A percentile compares a stretch with the other conserved stretches of the same genome.
Evolutionary conservation across 1,140 invertebrate species (phyloP).

Genomic region (Solen grandis): DNA sequence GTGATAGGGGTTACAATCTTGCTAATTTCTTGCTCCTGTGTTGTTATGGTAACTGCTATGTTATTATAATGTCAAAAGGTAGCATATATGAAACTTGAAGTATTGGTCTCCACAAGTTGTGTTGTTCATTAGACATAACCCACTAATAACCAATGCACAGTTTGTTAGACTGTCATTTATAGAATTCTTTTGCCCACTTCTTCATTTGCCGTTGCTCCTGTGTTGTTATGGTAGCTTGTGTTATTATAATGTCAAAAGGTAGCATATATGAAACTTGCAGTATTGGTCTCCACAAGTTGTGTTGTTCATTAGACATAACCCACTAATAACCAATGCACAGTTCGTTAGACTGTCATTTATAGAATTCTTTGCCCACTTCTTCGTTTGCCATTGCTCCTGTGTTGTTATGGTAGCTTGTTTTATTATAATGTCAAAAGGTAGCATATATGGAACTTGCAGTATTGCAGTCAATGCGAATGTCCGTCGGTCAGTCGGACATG

Average conservation of each 20-base stretch:
- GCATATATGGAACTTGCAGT: too few species aligned
- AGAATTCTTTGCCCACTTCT: neutral
- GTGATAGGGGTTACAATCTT: too few species aligned
- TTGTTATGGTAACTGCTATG: conserved; percentile 2
- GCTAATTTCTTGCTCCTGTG: conserved; percentile 8
- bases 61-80: conserved; percentile 15
- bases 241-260: neutral
- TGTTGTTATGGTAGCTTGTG: conserved; percentile 7
- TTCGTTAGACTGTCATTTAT: too few species aligned
- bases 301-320: neutral
- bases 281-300: conserved; percentile 4
- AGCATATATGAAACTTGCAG: conserved; percentile 1
- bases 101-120: conserved; percentile 1
- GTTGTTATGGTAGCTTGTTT: conserved; percentile 6
- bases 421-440: conserved; percentile 14
- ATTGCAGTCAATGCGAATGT: too few species aligned
- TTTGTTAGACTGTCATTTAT: too few species aligned
- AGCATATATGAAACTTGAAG: conserved; percentile 12
- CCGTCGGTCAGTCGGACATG: too few species aligned
- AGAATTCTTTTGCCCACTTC: too few species aligned
- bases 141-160: neutral
- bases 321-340: neutral
- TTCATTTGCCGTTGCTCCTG: conserved; percentile 4
- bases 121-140: neutral
- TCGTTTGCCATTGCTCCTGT: conserved; percentile 5